Conservation (phyloP, 2,797 vertebrate species). For the Leptoclinus maculatus region DNA sequence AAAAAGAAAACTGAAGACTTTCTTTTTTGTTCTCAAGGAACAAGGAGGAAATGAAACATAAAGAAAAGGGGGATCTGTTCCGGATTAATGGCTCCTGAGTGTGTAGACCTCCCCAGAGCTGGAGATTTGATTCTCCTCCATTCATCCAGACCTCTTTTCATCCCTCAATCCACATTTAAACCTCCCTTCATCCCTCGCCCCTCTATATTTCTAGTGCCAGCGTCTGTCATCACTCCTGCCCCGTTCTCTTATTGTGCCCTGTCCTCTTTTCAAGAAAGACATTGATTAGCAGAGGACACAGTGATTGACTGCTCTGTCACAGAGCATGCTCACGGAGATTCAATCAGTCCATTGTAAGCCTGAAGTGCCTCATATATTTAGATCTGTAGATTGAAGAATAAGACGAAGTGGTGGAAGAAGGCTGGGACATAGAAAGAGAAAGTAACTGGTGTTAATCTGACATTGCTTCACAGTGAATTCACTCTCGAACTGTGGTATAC, state of each 20-base stretch:
- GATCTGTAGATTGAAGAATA: slow-evolving; percentile 37
- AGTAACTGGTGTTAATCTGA: slow-evolving; percentile 6
- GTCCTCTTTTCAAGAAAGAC: slow-evolving; percentile 36
- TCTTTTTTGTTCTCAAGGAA: slow-evolving; percentile 23
- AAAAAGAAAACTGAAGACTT: slow-evolving; percentile 8
- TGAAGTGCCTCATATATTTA: slow-evolving; percentile 37
- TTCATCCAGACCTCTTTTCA: slow-evolving; percentile 51
- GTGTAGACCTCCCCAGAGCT: slow-evolving; percentile 53
- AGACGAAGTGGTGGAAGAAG: background rate
- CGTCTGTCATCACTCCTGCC: slow-evolving; percentile 45
- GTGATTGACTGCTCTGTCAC: slow-evolving; percentile 35
- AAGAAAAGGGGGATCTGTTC: slow-evolving; percentile 53
- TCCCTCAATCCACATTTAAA: slow-evolving; percentile 59
- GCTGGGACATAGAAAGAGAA: background rate
- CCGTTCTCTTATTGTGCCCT: slow-evolving; percentile 28
- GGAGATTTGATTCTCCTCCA: slow-evolving; percentile 52
- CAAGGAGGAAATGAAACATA: slow-evolving; percentile 67
- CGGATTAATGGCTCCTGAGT: slow-evolving; percentile 63
- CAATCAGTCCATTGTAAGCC: slow-evolving; percentile 43
- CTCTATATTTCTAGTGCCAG: slow-evolving; percentile 21
- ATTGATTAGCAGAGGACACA: slow-evolving; percentile 46
- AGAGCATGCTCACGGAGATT: slow-evolving; percentile 17
- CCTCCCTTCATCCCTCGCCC: slow-evolving; percentile 40
- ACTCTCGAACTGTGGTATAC: background rate
- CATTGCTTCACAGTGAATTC: slow-evolving; percentile 8